Conservation (phyloP, 2,113 vertebrate genomes). For the Isurus oxyrinchus region DNA sequence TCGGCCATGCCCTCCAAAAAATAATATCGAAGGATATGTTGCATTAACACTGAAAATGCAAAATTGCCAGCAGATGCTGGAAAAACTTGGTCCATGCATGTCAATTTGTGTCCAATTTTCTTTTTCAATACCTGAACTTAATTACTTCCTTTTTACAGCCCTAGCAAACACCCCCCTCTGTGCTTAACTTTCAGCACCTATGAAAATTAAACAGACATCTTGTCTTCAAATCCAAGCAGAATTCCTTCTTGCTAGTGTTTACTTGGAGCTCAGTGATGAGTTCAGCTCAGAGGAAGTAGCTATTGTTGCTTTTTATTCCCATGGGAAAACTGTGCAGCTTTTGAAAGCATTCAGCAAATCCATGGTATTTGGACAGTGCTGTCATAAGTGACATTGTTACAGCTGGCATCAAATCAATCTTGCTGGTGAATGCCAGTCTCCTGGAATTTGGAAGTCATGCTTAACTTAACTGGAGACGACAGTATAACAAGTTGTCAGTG, state of each 20-base stretch:
- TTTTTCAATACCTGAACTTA: constrained; percentile 30
- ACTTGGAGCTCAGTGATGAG: constrained; percentile 58
- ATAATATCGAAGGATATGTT: not conserved
- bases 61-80: not conserved
- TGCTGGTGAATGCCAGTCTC: constrained; percentile 2
- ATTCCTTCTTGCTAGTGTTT: constrained; percentile 49
- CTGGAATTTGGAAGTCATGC: constrained; percentile 17
- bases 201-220: constrained; percentile 1
- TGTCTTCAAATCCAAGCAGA: constrained; percentile 23
- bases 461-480: not conserved
- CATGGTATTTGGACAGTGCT: constrained; percentile 56
- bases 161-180: not conserved
- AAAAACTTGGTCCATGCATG: not conserved
- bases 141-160: not conserved
- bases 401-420: constrained; percentile 25
- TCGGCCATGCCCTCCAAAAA: not conserved
- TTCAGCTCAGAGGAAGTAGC: constrained; percentile 63
- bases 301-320: constrained; percentile 68
- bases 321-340: constrained; percentile 62
- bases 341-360: constrained; percentile 59
- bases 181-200: constrained; percentile 19
- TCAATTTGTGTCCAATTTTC: not conserved
- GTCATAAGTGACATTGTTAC: constrained; percentile 39
- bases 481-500: not conserved
- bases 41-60: not conserved